Evolutionary conservation across 2,113 vertebrate species (phyloP).

Genomic region (Saguinus imperator): DNA sequence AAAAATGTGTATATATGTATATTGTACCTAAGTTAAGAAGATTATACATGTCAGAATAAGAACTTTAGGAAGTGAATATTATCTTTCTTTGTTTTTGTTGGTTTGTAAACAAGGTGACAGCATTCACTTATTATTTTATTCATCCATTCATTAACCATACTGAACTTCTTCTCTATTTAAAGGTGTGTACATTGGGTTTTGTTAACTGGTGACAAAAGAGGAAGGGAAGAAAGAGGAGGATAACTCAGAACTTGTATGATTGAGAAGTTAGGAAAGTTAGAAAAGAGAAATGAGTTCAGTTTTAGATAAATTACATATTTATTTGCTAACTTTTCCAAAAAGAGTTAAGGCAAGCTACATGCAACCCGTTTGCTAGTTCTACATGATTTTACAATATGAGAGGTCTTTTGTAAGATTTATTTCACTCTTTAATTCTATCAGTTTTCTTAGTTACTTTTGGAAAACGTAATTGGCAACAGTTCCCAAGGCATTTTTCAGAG

Average conservation of each 20-base stretch:
- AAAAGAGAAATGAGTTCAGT: background rate
- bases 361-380: background rate
- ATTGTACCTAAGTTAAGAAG: background rate
- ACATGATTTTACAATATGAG: background rate
- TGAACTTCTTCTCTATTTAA: background rate
- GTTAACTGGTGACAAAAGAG: background rate
- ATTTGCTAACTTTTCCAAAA: background rate
- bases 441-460: constrained; percentile 37
- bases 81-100: background rate
- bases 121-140: background rate
- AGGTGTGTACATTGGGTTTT: background rate
- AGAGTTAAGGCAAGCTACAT: background rate
- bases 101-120: background rate
- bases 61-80: background rate
- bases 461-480: background rate
- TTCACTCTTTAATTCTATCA: background rate
- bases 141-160: background rate
- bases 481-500: constrained; percentile 22
- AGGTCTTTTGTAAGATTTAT: background rate
- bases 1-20: background rate
- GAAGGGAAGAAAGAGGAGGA: background rate
- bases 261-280: background rate
- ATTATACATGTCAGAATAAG: background rate
- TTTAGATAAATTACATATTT: background rate
- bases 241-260: background rate